A percentile compares a stretch with the other conserved stretches of the same genome.
These are phyloP conservation scores for Pentalonia nigronervosa DNA, from an alignment of 1,140 invertebrate genomes.

Conservation along the genomic window DNA sequence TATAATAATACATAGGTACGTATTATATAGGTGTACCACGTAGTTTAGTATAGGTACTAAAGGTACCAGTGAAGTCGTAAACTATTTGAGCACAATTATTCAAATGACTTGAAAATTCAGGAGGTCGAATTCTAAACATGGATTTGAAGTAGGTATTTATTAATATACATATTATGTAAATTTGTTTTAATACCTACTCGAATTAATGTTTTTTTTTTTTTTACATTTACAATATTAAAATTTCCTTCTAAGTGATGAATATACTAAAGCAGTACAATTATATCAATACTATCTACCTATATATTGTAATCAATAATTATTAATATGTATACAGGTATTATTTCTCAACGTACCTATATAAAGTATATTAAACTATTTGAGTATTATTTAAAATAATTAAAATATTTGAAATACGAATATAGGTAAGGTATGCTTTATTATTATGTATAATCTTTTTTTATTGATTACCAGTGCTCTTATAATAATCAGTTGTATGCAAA, in stretches of 20 bases:
- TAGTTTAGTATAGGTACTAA: not conserved
- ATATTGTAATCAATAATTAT: not conserved
- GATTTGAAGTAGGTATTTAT: not conserved
- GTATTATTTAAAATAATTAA: not conserved
- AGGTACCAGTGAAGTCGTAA: not conserved
- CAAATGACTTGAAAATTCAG: not conserved
- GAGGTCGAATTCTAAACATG: not conserved
- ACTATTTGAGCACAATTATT: conserved; percentile 1
- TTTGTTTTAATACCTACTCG: not conserved
- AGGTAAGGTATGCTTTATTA: not conserved
- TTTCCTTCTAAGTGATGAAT: not conserved
- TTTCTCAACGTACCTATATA: no score
- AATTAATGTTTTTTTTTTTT: not conserved
- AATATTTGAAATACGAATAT: not conserved
- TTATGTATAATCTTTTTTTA: not conserved
- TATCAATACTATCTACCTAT: not conserved
- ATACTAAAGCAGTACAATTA: no score
- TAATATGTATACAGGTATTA: not conserved
- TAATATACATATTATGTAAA: not conserved
- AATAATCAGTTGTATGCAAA: not conserved
- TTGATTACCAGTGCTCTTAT: not conserved
- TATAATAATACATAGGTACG: not conserved
- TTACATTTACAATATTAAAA: not conserved
- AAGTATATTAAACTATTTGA: no score
- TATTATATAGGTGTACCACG: no score